Percentiles rank a stretch among this genome's conserved stretches.
Evolutionary conservation across 2,797 vertebrate genomes (phyloP).

Genomic region (Leptatherina wallacei): DNA sequence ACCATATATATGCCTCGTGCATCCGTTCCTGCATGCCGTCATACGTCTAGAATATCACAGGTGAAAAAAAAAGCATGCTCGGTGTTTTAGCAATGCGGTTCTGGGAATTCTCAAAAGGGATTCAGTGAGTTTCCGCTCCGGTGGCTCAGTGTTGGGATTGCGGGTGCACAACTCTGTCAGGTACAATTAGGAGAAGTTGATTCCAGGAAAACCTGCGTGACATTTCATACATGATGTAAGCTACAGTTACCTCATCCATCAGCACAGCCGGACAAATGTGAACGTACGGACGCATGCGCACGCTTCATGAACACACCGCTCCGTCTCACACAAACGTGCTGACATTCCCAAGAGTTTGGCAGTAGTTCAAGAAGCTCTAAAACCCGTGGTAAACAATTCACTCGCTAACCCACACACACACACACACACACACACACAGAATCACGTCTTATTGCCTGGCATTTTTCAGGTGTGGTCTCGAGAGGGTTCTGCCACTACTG

Average conservation of each 20-base stretch:
- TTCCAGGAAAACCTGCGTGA: conserved; percentile 78
- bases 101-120: conserved; percentile 67
- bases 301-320: conserved; percentile 19
- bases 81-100: conserved; percentile 62
- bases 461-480: conserved; percentile 67
- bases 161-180: conserved; percentile 80
- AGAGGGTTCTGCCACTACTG: conserved; percentile 64
- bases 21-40: conserved; percentile 68
- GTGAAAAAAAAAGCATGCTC: conserved; percentile 54
- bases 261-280: conserved; percentile 33
- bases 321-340: conserved; percentile 28
- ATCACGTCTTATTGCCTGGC: conserved; percentile 37
- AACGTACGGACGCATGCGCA: conserved; percentile 27
- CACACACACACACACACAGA: background rate
- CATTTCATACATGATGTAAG: conserved; percentile 77
- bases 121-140: conserved; percentile 71
- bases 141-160: conserved; percentile 67
- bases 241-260: conserved; percentile 73
- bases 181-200: conserved; percentile 74
- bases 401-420: conserved; percentile 21
- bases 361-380: conserved; percentile 33
- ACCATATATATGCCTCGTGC: conserved; percentile 57
- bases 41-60: conserved; percentile 72
- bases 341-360: conserved; percentile 53
- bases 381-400: conserved; percentile 42